A percentile compares a stretch with the other conserved stretches of the same genome.
phyloP scores from a whole-genome alignment of 1,140 invertebrate genomes.

The Aphis gossypii region DNA sequence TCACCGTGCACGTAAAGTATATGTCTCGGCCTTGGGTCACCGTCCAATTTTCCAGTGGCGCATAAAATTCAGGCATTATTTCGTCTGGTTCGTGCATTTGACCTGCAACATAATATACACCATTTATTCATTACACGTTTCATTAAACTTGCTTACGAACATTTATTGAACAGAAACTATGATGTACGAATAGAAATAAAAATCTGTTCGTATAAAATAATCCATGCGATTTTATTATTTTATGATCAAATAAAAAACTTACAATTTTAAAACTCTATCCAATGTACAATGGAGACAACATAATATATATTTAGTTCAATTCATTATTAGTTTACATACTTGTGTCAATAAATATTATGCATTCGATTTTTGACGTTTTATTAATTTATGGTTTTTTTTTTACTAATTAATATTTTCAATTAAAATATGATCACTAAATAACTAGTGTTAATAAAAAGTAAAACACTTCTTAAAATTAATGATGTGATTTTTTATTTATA shows the following conservation, averaged over 20 bases:
- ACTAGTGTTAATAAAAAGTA: neutral
- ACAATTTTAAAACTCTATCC: neutral
- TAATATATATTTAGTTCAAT: neutral
- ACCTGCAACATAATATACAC: conserved; percentile 59
- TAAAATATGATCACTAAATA: neutral
- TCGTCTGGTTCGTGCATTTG: conserved; percentile 66
- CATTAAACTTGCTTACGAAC: neutral
- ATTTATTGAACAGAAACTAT: neutral
- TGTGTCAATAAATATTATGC: neutral
- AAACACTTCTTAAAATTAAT: neutral
- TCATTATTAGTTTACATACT: neutral
- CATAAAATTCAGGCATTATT: conserved; percentile 79
- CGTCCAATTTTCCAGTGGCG: conserved; percentile 85
- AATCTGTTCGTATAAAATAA: neutral
- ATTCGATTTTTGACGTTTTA: neutral
- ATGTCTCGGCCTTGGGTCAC: conserved; percentile 86
- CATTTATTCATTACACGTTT: neutral
- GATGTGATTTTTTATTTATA: neutral
- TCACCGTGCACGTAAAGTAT: conserved; percentile 87
- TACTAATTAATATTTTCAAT: neutral
- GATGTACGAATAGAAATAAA: neutral
- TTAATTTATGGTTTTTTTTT: neutral
- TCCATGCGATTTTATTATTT: neutral
- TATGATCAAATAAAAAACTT: neutral
- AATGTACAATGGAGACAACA: neutral